phyloP scores from a whole-genome alignment of 2,888 invertebrate genomes.

The Zhuqinia jingwanae region DNA sequence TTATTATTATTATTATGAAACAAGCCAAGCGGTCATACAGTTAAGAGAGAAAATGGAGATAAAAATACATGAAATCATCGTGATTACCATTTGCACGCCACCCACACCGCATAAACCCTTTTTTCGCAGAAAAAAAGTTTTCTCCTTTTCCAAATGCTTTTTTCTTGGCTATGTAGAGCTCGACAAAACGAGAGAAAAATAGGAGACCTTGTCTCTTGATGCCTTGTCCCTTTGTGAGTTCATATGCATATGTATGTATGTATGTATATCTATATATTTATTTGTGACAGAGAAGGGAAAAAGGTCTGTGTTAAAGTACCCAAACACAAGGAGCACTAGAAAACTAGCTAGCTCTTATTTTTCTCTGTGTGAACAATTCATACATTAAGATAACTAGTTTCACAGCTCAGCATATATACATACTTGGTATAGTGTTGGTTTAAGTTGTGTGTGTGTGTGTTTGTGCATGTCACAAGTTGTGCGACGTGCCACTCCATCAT shows the following conservation, averaged over 20 bases:
- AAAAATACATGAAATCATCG: no score
- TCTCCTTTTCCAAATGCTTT: constrained; percentile 16
- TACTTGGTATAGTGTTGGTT: no score
- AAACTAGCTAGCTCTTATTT: background rate
- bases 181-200: constrained; percentile 40
- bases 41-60: background rate
- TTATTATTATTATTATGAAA: background rate
- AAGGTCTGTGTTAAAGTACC: background rate
- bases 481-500: constrained; percentile 64
- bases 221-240: constrained; percentile 52
- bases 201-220: constrained; percentile 53
- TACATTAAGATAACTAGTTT: no score
- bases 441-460: constrained; percentile 22
- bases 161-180: constrained; percentile 29
- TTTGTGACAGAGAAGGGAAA: constrained; percentile 34
- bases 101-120: constrained; percentile 36
- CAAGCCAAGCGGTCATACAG: background rate
- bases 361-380: no score
- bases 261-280: no score
- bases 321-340: background rate
- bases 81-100: no score
- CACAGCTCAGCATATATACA: no score
- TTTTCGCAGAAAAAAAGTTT: background rate
- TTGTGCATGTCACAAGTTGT: constrained; percentile 54
- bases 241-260: no score